Percentiles rank a stretch among this genome's conserved stretches.
Evolutionary conservation across 2,797 vertebrate genomes (phyloP).

Genomic region (Glossophaga mutica): DNA sequence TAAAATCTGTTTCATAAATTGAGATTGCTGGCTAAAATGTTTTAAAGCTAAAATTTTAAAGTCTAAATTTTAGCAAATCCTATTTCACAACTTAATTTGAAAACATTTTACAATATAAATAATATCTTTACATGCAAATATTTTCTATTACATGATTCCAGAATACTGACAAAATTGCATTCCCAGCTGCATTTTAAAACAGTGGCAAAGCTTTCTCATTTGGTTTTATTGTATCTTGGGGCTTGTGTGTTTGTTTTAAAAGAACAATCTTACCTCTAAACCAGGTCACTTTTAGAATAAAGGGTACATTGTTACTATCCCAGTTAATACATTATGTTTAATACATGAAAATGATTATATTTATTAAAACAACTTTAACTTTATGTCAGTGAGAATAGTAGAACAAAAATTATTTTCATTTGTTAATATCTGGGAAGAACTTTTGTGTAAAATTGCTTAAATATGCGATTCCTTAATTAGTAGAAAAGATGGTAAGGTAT

Average conservation of each 20-base stretch:
- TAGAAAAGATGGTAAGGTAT: background rate
- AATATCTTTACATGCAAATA: background rate
- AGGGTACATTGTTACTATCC: background rate
- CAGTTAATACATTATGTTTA: background rate
- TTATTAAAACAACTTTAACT: slow-evolving; percentile 34
- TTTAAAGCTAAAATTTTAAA: slow-evolving; percentile 46
- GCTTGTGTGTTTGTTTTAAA: background rate
- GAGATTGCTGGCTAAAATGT: slow-evolving; percentile 1
- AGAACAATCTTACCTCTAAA: background rate
- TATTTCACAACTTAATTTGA: slow-evolving; percentile 27
- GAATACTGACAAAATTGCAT: slow-evolving; percentile 18
- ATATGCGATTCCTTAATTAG: background rate
- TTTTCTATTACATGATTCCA: slow-evolving; percentile 32
- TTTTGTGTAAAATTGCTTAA: background rate
- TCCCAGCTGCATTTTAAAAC: slow-evolving; percentile 40
- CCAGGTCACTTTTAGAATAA: background rate
- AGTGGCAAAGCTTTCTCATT: slow-evolving; percentile 15
- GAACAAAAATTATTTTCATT: background rate
- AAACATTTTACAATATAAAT: background rate
- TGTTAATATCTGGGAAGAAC: background rate
- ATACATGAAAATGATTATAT: background rate
- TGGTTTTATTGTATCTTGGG: background rate
- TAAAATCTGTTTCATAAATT: slow-evolving; percentile 23
- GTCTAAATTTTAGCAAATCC: slow-evolving; percentile 26
- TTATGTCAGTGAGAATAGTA: background rate